Base-by-base conservation (phyloP, 2,113 vertebrate species). In the Himantopus leucocephalus region DNA sequence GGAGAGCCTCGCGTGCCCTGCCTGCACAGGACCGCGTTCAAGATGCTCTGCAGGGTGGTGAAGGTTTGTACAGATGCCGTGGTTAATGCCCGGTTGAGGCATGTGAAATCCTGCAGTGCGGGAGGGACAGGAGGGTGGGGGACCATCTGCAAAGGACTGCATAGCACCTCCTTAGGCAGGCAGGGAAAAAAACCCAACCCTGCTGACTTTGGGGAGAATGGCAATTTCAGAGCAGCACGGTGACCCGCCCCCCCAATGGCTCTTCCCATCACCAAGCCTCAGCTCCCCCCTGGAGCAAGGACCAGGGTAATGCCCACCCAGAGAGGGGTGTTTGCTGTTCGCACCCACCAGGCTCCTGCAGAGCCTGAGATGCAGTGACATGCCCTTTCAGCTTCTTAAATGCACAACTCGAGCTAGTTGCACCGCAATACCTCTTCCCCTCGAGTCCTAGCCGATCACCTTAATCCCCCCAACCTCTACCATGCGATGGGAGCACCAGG, bases 101-200 rank as follows among this genome's bases (percentile, higher is more conserved):
- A 20, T 1, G 21, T 14, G 29, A 64, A 78, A 47, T 6, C 24
- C 35, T 8, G 26, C 4, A 0, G 17, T 0, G 1, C 4, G 0
- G 5, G 20, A 82, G 41, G 52, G 64, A 70, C 8, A 4, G 26
- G 7, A 22, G 43, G 37, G 9, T 16, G 47, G 13, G 11, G 16
- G 23, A 58, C 29, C 34, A 21, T 14, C 79, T 24, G n/a, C 48
- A 8, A n/a, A 22, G 35, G 27, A 37, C 37, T 24, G 41, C 37
- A 3, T 6, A 53, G n/a, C 27, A 37, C 14, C 56, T 37, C 67
- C 58, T 7, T 4, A 30, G n/a, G 45, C 34, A 85, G 50, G n/a
- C 43, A 41, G 26, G 29, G 34, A 22, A 48, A 21, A 7, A 39
- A 47, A 34, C 32, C 34, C 32, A 56, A 47, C 0, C 10, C 8